Percentiles rank a stretch among this genome's conserved stretches.
Conservation (phyloP, 2,113 vertebrate genomes). For the Zosterops hypoxanthus region DNA sequence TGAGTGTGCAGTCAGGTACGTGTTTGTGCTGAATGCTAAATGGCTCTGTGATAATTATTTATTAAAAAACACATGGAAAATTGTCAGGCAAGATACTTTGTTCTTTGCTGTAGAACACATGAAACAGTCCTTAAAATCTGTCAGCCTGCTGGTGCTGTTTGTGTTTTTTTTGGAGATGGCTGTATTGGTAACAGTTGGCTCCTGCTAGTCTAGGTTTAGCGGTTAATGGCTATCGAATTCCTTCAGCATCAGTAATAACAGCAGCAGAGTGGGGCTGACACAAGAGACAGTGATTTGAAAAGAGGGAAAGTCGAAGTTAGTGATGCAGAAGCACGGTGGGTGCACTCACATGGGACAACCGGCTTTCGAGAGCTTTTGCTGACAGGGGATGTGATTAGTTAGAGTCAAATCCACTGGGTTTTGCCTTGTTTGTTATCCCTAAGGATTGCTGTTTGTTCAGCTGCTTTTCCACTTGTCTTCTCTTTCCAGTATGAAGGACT, state of each 20-base stretch:
- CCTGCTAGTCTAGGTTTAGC: not conserved
- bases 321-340: not conserved
- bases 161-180: not conserved
- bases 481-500: not conserved
- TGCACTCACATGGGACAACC: not conserved
- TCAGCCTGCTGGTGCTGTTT: not conserved
- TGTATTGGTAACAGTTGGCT: not conserved
- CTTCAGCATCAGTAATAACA: not conserved
- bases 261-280: not conserved
- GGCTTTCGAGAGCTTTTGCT: not conserved
- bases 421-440: not conserved
- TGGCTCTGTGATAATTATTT: not conserved
- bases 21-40: not conserved
- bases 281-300: slow-evolving; percentile 5
- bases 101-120: not conserved
- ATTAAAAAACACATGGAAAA: not conserved
- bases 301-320: not conserved
- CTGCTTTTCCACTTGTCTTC: slow-evolving; percentile 15
- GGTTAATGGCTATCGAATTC: slow-evolving; percentile 27
- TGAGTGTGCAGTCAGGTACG: rapidly evolving
- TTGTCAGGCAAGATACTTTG: not conserved
- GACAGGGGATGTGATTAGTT: slow-evolving; percentile 1
- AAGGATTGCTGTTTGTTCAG: not conserved
- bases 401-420: not conserved
- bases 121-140: not conserved